These are phyloP conservation scores for Heliconius ethilla DNA, from an alignment of 2,888 invertebrate genomes.

Conservation along the genomic window DNA sequence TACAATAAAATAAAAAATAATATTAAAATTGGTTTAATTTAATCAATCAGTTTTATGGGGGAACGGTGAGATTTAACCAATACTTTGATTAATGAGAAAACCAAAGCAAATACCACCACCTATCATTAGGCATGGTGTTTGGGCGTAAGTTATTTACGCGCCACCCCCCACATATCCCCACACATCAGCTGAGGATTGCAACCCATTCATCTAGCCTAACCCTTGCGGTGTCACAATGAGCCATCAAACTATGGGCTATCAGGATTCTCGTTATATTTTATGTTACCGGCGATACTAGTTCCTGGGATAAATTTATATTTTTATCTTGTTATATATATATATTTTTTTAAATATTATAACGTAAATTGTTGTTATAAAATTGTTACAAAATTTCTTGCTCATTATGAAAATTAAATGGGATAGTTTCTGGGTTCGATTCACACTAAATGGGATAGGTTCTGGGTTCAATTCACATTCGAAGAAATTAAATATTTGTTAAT, in stretches of 20 bases:
- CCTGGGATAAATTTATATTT: not conserved
- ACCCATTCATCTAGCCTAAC: slow-evolving; percentile 73
- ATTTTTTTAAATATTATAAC: not conserved
- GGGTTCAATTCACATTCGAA: no score
- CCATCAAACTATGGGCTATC: slow-evolving; percentile 55
- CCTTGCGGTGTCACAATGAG: slow-evolving; percentile 64
- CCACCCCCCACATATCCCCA: slow-evolving; percentile 54
- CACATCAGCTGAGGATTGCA: slow-evolving; percentile 62
- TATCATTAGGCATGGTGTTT: slow-evolving; percentile 41
- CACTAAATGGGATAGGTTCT: no score
- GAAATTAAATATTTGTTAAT: no score
- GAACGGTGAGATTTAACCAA: slow-evolving; percentile 11
- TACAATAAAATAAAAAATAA: no score
- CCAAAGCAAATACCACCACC: slow-evolving; percentile 36
- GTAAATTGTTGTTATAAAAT: not conserved
- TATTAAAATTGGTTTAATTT: no score
- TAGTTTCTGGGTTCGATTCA: no score
- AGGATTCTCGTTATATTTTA: slow-evolving; percentile 39
- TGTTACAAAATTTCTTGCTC: not conserved
- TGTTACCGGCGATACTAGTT: slow-evolving; percentile 28
- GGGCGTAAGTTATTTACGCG: slow-evolving; percentile 57
- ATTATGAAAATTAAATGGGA: no score
- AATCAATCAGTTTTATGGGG: not conserved
- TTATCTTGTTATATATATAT: not conserved
- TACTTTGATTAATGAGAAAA: slow-evolving; percentile 32